These are phyloP conservation scores for Calameuta pallipes DNA, from an alignment of 2,888 invertebrate genomes.

Conservation along the genomic window DNA sequence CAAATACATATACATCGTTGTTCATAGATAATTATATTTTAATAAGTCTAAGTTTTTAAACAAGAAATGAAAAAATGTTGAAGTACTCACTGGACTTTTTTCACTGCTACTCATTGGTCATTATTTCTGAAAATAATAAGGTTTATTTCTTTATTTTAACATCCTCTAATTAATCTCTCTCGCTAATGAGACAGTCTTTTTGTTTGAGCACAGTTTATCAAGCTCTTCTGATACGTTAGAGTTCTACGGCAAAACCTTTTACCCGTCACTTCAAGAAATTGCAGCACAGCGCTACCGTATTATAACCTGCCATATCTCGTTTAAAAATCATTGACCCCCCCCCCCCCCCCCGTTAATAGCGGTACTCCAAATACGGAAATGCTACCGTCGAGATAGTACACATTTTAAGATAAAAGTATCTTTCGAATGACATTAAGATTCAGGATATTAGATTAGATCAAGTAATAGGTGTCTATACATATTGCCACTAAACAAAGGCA, in stretches of 20 bases:
- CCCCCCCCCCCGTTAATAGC: neutral
- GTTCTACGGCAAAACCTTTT: neutral
- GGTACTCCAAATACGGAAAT: neutral
- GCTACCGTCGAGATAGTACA: neutral
- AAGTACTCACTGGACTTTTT: neutral
- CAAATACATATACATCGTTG: neutral
- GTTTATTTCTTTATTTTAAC: neutral
- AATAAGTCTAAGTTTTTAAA: neutral
- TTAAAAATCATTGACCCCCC: neutral
- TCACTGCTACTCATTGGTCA: neutral
- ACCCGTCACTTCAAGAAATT: neutral
- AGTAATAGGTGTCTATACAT: neutral
- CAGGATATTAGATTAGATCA: neutral
- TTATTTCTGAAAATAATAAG: neutral
- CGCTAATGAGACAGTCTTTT: neutral
- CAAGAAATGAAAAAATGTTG: neutral
- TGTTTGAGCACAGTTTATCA: neutral
- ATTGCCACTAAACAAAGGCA: neutral
- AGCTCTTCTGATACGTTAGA: neutral
- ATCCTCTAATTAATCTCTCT: neutral
- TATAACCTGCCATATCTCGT: neutral
- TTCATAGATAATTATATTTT: neutral
- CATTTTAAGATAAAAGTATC: neutral
- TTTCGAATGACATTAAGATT: neutral
- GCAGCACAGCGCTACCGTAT: neutral